A percentile compares a stretch with the other conserved stretches of the same genome.
These are phyloP conservation scores for Vombatus ursinus DNA, from an alignment of 2,113 vertebrate genomes.

Conservation along the genomic window DNA sequence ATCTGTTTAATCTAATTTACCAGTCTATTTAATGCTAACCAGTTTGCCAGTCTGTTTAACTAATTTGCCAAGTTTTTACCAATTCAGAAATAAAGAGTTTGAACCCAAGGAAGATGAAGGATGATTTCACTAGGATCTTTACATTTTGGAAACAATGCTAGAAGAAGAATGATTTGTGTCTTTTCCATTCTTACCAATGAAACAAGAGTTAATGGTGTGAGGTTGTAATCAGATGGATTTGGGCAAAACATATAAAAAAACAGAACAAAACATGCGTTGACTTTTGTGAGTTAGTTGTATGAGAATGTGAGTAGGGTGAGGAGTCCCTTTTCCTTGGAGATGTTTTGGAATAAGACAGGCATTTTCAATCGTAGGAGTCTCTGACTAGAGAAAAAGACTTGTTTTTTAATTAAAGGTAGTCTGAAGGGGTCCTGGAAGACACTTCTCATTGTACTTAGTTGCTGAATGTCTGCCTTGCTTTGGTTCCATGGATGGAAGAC, in stretches of 20 bases:
- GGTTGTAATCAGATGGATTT: constrained; percentile 45
- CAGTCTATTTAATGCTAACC: background rate
- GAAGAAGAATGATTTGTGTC: constrained; percentile 3
- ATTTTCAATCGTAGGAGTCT: constrained; percentile 30
- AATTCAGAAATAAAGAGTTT: background rate
- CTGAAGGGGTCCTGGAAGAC: constrained; percentile 54
- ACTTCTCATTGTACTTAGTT: constrained; percentile 53
- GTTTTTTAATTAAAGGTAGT: constrained; percentile 52
- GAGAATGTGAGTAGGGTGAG: background rate
- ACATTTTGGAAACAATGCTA: constrained; percentile 24
- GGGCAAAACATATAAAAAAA: background rate
- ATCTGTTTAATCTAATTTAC: background rate
- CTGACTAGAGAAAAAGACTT: constrained; percentile 42
- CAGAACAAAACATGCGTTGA: constrained; percentile 4
- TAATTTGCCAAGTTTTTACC: background rate
- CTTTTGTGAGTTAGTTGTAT: background rate
- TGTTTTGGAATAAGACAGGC: constrained; percentile 4
- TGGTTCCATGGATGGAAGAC: constrained; percentile 46
- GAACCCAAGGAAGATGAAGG: background rate
- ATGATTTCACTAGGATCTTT: constrained; percentile 33
- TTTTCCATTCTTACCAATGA: constrained; percentile 30
- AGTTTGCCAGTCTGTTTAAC: background rate
- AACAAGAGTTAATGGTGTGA: constrained; percentile 46
- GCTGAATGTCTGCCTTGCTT: constrained; percentile 22
- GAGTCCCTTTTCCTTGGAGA: constrained; percentile 12